Evolutionary conservation across 2,888 invertebrate genomes (phyloP), one percentile per base, ranked within the genome.

Genomic region (Boloria euphrosyne): DNA sequence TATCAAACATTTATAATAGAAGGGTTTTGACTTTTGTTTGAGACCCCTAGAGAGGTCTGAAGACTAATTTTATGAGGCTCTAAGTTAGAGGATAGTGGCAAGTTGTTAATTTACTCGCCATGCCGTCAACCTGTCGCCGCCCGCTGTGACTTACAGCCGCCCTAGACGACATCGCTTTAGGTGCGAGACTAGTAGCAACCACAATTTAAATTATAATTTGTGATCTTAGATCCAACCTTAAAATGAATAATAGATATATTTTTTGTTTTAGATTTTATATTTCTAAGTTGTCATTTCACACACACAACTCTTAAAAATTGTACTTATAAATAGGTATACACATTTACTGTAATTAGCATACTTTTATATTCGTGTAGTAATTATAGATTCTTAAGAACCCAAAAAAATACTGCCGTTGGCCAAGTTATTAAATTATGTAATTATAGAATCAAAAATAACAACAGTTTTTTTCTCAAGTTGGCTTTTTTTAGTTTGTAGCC

Each of bases 21-120:
- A 71, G 72, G 74, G 76, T 76, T 72, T 67, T n/a, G n/a, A n/a
- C n/a, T n/a, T n/a, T n/a, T 78, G 78, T 75, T 75, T 77, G 76
- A 77, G 75, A 84, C 81, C 22, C 18, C 84, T 78, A 75, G 81
- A 86, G 86, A 84, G 89, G 82, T 83, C 82, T 87, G 83, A 86
- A 81, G 86, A 82, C 89, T 90, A 89, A 90, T 91, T 90, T 91
- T 89, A 90, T 85, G 91, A 91, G 89, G 88, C 84, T 87, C 87
- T 90, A 90, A 90, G 86, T 90, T 86, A 86, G 86, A 85, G 84
- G 83, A 84, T 85, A 87, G 86, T 82, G 86, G 86, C 86, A 86
- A 88, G 81, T 86, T 90, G 91, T 90, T 91, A 91, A 91, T 90
- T 91, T 89, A 89, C 82, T 83, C 84, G 82, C 82, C 83, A 79